A percentile compares a stretch with the other conserved stretches of the same genome.
These are phyloP conservation scores for Argentina silus DNA, from an alignment of 2,797 vertebrate species.

Conservation along the genomic window DNA sequence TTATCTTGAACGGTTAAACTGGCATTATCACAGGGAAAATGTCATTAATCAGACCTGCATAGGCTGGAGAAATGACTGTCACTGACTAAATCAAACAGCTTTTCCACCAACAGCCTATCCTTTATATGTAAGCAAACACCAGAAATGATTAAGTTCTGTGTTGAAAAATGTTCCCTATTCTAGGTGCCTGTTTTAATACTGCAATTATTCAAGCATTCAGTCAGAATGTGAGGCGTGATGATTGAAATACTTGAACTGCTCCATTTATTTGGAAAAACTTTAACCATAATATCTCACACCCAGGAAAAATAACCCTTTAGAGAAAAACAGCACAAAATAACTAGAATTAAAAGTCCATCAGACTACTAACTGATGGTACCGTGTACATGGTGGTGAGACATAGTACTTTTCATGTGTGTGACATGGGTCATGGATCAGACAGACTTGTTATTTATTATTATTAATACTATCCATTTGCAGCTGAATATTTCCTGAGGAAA, in stretches of 20 bases:
- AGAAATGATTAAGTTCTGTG: not conserved
- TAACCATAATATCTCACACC: not conserved
- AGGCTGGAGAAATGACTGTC: not conserved
- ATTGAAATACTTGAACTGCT: conserved; percentile 26
- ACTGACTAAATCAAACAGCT: not conserved
- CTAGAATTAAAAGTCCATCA: not conserved
- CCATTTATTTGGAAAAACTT: not conserved
- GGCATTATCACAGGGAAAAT: conserved; percentile 35
- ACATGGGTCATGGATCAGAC: not conserved
- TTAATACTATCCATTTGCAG: conserved; percentile 65
- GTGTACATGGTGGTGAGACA: not conserved
- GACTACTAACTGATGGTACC: not conserved
- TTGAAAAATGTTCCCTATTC: not conserved
- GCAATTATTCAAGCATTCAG: conserved; percentile 29
- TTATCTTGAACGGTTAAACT: conserved; percentile 78
- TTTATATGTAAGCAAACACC: not conserved
- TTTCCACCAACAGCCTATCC: not conserved
- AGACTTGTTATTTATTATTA: conserved; percentile 48
- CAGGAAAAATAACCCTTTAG: not conserved
- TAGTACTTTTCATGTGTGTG: not conserved
- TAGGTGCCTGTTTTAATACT: conserved; percentile 42
- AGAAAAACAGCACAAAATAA: not conserved
- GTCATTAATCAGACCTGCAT: not conserved
- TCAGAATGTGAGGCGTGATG: conserved; percentile 16
- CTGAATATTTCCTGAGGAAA: conserved; percentile 74